phyloP scores from a whole-genome alignment of 2,888 invertebrate genomes.

The Glyphotaelius pellucidus region DNA sequence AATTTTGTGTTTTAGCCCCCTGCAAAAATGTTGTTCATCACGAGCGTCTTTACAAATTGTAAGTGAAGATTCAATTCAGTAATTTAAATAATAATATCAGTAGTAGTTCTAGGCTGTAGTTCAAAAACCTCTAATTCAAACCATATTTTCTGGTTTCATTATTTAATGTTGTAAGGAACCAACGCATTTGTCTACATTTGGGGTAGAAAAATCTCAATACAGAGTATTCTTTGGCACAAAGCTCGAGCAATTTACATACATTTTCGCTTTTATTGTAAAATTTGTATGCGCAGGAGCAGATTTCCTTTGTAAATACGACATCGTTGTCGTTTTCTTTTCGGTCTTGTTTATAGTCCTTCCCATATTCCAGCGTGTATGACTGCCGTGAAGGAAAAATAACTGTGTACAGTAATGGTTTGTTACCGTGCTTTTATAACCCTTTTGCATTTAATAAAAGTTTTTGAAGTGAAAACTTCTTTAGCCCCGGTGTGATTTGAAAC shows the following conservation, averaged over 20 bases:
- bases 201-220: neutral
- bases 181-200: neutral
- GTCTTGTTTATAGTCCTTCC: conserved; percentile 11
- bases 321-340: conserved; percentile 9
- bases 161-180: neutral
- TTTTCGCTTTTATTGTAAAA: conserved; percentile 27
- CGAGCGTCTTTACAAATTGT: neutral
- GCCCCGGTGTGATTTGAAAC: no score
- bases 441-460: neutral
- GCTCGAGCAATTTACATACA: neutral
- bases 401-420: neutral
- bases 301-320: conserved; percentile 16
- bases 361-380: conserved; percentile 23
- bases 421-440: neutral
- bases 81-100: neutral
- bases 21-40: neutral
- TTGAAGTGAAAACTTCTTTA: no score
- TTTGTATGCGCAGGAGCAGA: conserved; percentile 22
- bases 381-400: neutral
- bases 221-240: neutral
- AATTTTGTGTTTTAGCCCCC: no score
- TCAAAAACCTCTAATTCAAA: neutral
- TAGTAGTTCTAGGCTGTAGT: neutral
- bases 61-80: neutral
- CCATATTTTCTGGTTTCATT: neutral